A percentile compares a stretch with the other conserved stretches of the same genome.
These are phyloP conservation scores for Metopia argyrocephala DNA, from an alignment of 2,888 invertebrate genomes.

Conservation along the genomic window DNA sequence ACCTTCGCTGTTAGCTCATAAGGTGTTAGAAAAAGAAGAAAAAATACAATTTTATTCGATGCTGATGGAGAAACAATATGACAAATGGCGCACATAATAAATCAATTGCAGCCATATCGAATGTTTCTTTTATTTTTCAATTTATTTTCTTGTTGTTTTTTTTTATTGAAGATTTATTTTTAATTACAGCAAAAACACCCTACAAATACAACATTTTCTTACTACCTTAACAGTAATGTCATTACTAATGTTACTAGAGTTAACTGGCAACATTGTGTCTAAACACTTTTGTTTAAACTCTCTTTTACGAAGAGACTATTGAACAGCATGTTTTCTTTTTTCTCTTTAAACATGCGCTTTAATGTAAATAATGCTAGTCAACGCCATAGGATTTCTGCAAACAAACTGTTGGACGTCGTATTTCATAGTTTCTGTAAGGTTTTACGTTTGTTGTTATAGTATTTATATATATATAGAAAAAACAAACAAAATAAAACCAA, in stretches of 20 bases:
- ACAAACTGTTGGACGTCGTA: constrained; percentile 61
- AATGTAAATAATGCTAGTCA: background rate
- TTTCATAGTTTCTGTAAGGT: constrained; percentile 13
- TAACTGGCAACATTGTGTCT: constrained; percentile 29
- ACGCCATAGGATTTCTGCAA: constrained; percentile 44
- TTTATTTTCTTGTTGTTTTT: background rate
- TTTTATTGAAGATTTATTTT: constrained; percentile 52
- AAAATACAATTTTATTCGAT: constrained; percentile 43
- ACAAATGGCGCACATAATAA: constrained; percentile 54
- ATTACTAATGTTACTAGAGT: no score
- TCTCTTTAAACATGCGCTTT: constrained; percentile 41
- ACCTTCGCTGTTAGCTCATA: constrained; percentile 8
- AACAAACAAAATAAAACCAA: background rate
- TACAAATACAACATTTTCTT: background rate
- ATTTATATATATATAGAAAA: no score
- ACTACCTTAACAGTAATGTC: no score
- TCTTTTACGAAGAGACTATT: background rate
- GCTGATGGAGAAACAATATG: constrained; percentile 35
- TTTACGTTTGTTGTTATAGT: background rate
- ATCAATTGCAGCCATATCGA: constrained; percentile 35
- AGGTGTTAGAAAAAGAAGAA: background rate
- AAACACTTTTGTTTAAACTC: constrained; percentile 22
- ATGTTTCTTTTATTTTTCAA: constrained; percentile 12
- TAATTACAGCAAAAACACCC: constrained; percentile 48
- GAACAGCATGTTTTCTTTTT: no score